A percentile compares a stretch with the other conserved stretches of the same genome.
Evolutionary conservation across 1,140 invertebrate species (phyloP).

Genomic region (Notospermus geniculatus): DNA sequence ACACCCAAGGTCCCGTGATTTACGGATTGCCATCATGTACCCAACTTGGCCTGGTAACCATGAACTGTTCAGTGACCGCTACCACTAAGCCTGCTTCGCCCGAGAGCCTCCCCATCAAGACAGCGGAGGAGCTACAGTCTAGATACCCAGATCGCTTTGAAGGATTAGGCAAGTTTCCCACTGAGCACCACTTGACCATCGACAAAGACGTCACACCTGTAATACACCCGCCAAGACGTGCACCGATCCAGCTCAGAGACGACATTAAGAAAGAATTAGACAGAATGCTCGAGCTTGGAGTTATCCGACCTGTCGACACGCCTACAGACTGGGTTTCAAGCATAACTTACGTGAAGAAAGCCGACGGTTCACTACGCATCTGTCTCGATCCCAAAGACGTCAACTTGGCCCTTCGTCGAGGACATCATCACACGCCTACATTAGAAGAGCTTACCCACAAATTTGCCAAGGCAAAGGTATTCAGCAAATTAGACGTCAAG

Average conservation of each 20-base stretch:
- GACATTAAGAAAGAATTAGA: no score
- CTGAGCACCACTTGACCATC: no score
- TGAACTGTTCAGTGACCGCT: not conserved
- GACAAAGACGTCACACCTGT: conserved; percentile 10
- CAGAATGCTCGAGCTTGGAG: not conserved
- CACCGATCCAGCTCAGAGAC: no score
- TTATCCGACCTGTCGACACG: not conserved
- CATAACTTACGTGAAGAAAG: no score
- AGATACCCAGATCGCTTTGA: conserved; percentile 15
- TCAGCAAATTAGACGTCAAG: no score
- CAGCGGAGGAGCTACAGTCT: not conserved
- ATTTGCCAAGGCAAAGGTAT: no score
- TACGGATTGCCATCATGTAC: not conserved
- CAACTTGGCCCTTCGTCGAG: not conserved
- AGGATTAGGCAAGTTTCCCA: conserved; percentile 19
- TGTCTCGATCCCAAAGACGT: not conserved
- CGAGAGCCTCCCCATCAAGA: not conserved
- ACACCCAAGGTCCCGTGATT: not conserved
- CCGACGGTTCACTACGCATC: not conserved
- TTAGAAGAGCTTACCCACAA: no score
- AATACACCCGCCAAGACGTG: conserved; percentile 9
- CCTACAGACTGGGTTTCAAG: not conserved
- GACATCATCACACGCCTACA: no score
- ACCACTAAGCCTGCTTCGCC: not conserved
- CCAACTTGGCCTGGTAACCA: not conserved